Conservation (phyloP, 1,140 invertebrate species). For the Hyles euphorbiae region DNA sequence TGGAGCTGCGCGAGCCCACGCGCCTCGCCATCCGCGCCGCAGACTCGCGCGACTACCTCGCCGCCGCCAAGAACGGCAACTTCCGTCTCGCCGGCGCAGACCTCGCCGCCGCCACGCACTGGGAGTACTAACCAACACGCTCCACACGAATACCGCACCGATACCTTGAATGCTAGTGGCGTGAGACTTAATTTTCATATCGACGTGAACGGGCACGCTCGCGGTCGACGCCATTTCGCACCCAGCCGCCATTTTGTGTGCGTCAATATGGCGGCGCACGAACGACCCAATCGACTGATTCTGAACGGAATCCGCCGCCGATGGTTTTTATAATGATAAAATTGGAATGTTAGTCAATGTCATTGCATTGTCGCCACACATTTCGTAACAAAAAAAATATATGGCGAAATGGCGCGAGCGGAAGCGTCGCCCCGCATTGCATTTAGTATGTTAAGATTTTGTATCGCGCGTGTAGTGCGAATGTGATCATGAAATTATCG, state of each 20-base stretch:
- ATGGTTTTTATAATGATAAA: constrained; percentile 44
- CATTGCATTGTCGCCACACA: constrained; percentile 47
- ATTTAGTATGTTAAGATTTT: constrained; percentile 61
- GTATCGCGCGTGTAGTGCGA: constrained; percentile 39
- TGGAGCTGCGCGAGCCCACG: constrained; percentile 94
- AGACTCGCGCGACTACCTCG: constrained; percentile 85
- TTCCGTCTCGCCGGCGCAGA: constrained; percentile 90
- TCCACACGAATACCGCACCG: neutral
- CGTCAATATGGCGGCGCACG: constrained; percentile 42
- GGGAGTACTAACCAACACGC: constrained; percentile 87
- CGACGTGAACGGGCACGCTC: constrained; percentile 22
- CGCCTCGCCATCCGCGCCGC: constrained; percentile 92
- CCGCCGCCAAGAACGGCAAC: constrained; percentile 95
- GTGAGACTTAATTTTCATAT: constrained; percentile 37
- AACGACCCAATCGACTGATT: constrained; percentile 60
- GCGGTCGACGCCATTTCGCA: constrained; percentile 37
- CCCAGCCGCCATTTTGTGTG: constrained; percentile 31
- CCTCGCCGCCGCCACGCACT: constrained; percentile 89
- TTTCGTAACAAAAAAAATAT: constrained; percentile 51
- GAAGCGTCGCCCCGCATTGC: constrained; percentile 36
- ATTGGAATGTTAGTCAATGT: constrained; percentile 55
- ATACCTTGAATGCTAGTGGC: constrained; percentile 15
- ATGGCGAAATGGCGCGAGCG: constrained; percentile 19
- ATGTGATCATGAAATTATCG: constrained; percentile 60
- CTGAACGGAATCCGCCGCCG: constrained; percentile 43